Base-by-base conservation (phyloP, 1,140 invertebrate genomes). In the Spodoptera frugiperda region DNA sequence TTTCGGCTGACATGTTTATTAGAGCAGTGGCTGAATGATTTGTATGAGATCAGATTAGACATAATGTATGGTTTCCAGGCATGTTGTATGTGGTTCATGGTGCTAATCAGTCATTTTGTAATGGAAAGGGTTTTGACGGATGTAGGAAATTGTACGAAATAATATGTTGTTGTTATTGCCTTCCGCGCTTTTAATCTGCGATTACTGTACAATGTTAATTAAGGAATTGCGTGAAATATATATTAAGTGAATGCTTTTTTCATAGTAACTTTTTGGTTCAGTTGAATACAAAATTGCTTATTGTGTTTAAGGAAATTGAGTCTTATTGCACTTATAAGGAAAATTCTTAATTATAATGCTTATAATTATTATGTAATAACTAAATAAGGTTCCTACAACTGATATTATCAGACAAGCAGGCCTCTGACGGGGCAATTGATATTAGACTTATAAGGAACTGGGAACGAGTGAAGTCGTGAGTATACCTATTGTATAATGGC, bases 361-460 rank as follows among this genome's bases (percentile, higher is more conserved):
- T 0, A 17, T 39, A 39, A 6, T 10, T 39, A 44, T 63, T 17
- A 63, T 44, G 33, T 44, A 63, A 63, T n/a, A 44, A 2, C 17
- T 17, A 15, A 39, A 33, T 63, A 63, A 11, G 33, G 59, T 44
- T 63, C 15, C 59, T 15, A 63, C 30, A 61, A 21, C 15, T 17
- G 61, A 49, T 67, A 21, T 48, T 49, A 65, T 67, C 17, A 6
- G 9, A 10, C 25, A 15, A 57, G 21, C 21, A 3, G 25, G 57
- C 33, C 30, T 21, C 44, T 67, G 63, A 49, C 63, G 46, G 17
- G 25, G 39, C 63, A 67, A 67, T 67, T 67, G 63, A 49, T 67
- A 67, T 67, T 46, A 67, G 63, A 48, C 63, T 17, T 48, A 67
- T 67, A 67, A 67, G 63, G 63, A 67, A 67, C 63, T 67, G 63